Evolutionary conservation across 2,888 invertebrate species (phyloP), one percentile per base, ranked within the genome.

Genomic region (Megastigmus dorsalis): DNA sequence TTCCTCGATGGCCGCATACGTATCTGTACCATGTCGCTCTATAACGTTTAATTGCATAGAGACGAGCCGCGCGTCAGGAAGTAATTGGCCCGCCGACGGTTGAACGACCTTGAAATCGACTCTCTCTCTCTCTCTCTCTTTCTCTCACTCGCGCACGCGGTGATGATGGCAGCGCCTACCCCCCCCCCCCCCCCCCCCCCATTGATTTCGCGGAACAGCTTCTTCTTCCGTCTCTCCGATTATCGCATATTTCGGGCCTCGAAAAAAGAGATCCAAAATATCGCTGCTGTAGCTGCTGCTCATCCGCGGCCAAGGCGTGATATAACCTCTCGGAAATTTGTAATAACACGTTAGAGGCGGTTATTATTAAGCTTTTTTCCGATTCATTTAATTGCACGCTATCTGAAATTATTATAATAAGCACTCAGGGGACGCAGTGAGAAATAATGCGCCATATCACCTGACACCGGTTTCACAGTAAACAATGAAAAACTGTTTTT

Each of bases 31-130:
- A n/a, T n/a, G n/a, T n/a, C n/a, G n/a, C n/a, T n/a, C n/a, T n/a
- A n/a, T n/a, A n/a, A 50, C 59, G 65, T 74, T 74, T 70, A 74
- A 74, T 74, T 66, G 59, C 60, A 43, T n/a, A n/a, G n/a, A n/a
- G n/a, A n/a, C n/a, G 59, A 13, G 33, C 36, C 5, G 33, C 30
- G 36, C 20, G n/a, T n/a, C n/a, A n/a, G n/a, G n/a, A n/a, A n/a
- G 62, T 70, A 69, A 70, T 74, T 69, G 69, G 59, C 45, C 15
- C 0, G 13, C 23, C 6, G 59, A 23, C 28, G 43, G 75, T 59
- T 75, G 69, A 75, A 70, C 60, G 66, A 48, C 69, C 75, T 66
- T 70, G 66, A n/a, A 59, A 70, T 65, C 43, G 41, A 28, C 20
- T 59, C 41, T 28, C n/a, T n/a, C n/a, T 28, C 6, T 28, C 55